A percentile compares a stretch with the other conserved stretches of the same genome.
phyloP scores from a whole-genome alignment of 2,888 invertebrate species.

The Ceriagrion tenellum region DNA sequence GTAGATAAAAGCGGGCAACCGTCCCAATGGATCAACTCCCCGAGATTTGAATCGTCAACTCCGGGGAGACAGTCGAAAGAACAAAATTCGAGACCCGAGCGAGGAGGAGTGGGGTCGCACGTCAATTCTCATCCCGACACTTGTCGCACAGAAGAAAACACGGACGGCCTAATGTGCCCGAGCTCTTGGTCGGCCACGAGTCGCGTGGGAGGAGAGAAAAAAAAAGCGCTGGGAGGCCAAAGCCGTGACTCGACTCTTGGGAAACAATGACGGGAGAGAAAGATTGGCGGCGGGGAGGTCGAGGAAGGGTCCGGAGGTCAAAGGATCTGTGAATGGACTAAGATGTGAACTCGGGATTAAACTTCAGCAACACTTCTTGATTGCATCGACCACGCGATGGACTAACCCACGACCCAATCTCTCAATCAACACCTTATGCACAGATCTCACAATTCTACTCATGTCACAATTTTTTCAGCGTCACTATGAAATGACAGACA shows the following conservation, averaged over 20 bases:
- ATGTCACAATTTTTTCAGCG: too few relatives aligned
- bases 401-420: too few relatives aligned
- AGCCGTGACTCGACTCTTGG: background rate
- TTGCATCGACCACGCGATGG: too few relatives aligned
- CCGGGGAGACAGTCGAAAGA: background rate
- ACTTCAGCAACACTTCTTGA: too few relatives aligned
- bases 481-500: too few relatives aligned
- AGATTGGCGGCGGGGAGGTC: background rate
- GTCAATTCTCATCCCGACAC: background rate
- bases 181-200: background rate
- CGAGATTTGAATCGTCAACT: background rate
- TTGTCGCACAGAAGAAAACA: background rate
- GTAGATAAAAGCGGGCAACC: background rate
- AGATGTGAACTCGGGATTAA: too few relatives aligned
- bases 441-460: too few relatives aligned
- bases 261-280: background rate
- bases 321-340: background rate
- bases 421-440: too few relatives aligned
- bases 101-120: background rate
- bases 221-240: background rate
- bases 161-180: too few relatives aligned
- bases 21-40: slow-evolving; percentile 21
- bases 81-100: background rate
- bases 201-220: background rate
- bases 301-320: too few relatives aligned